Evolutionary conservation across 2,888 invertebrate genomes (phyloP).

Genomic region (Eristalis pertinax): DNA sequence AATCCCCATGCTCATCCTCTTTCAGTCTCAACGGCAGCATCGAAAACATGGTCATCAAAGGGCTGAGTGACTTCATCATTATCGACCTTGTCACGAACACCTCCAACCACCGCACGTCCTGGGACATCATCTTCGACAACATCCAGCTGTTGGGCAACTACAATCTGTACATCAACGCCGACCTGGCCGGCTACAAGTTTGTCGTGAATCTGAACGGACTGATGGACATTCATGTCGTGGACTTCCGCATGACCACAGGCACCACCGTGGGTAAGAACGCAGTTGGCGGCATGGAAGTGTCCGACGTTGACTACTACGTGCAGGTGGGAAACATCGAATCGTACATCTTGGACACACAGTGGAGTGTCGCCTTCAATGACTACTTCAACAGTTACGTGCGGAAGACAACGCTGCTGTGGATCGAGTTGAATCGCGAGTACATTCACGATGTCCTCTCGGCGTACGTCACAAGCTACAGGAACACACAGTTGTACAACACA

Average conservation of each 20-base stretch:
- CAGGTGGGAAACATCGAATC: slow-evolving; percentile 72
- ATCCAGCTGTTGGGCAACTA: slow-evolving; percentile 73
- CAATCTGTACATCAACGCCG: slow-evolving; percentile 33
- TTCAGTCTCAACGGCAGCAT: slow-evolving; percentile 73
- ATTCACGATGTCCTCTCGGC: slow-evolving; percentile 11
- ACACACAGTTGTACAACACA: slow-evolving; percentile 2
- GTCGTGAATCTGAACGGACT: slow-evolving; percentile 22
- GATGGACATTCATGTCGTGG: slow-evolving; percentile 28
- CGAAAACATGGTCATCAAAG: slow-evolving; percentile 74
- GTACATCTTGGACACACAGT: slow-evolving; percentile 74
- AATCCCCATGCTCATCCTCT: neutral
- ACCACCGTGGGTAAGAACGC: slow-evolving; percentile 2
- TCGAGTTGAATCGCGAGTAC: slow-evolving; percentile 6
- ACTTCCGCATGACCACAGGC: slow-evolving; percentile 20
- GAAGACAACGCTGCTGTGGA: slow-evolving; percentile 51
- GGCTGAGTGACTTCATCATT: slow-evolving; percentile 73
- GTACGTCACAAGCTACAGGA: neutral
- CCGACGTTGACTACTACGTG: slow-evolving; percentile 72
- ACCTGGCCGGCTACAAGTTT: slow-evolving; percentile 38
- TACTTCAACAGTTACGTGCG: slow-evolving; percentile 67
- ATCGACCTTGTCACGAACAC: slow-evolving; percentile 71
- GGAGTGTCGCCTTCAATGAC: slow-evolving; percentile 73
- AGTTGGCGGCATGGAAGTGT: slow-evolving; percentile 70
- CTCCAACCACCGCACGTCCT: slow-evolving; percentile 66
- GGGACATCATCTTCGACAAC: slow-evolving; percentile 73